Base-by-base conservation (phyloP, 2,888 invertebrate species). In the Anoncus sp. region DNA sequence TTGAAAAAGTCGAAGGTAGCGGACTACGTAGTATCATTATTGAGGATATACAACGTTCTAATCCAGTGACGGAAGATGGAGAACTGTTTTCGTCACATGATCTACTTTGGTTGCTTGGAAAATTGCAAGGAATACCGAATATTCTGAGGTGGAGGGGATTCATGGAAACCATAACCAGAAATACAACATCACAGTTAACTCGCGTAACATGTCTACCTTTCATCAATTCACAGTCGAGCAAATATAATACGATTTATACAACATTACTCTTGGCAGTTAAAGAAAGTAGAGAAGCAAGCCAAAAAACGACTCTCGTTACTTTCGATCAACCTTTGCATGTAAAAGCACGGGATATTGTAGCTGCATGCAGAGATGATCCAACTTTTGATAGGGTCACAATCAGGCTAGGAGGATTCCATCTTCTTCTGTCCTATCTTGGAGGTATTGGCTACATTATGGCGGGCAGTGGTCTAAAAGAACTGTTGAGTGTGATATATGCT, bases 361-460 rank as follows among this genome's bases (percentile, higher is more conserved):
- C 18, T 47, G 47, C 7, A 47, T 9, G n/a, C 18, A 20, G 47
- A 16, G 18, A 18, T 18, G 47, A 47, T 47, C 18, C 47, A 47
- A 20, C n/a, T 47, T 65, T 65, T 43, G 43, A 20, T 65, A 65
- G 27, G 14, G 53, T 67, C 67, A 38, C 35, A 27, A 38, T 67
- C 20, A 51, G 67, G 20, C 40, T 67, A 27, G 67, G 55, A 53
- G 67, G 47, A 9, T 47, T 47, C 18, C 18, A 47, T 47, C 47
- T 47, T 47, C 47, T 47, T 18, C 3, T 47, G 47, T 18, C 47
- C 16, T 47, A 18, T 20, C 47, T 47, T 6, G 47, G 47, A 9
- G n/a, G 16, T 18, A 67, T 67, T 20, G 67, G 22, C 20, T 67
- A 53, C 38, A 67, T 67, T 20, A 67, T 67, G 67, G 67, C 55